These are phyloP conservation scores for Crematogaster levior DNA, from an alignment of 2,888 invertebrate genomes.

Conservation along the genomic window DNA sequence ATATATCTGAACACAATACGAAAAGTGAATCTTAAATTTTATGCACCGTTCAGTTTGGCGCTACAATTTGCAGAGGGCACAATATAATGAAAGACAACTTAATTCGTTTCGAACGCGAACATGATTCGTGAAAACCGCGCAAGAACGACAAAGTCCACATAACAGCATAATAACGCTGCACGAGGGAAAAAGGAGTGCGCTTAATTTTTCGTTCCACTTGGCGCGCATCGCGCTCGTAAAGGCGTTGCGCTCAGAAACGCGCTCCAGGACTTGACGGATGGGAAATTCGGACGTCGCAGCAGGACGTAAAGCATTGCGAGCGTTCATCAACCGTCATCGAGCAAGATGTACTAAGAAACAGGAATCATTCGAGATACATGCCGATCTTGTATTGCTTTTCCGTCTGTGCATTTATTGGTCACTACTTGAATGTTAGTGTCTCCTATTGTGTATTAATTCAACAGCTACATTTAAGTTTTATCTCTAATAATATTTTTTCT, in stretches of 20 bases:
- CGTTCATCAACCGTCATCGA: slow-evolving; percentile 43
- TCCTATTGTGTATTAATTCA: not conserved
- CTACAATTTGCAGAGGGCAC: slow-evolving; percentile 17
- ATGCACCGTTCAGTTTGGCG: slow-evolving; percentile 8
- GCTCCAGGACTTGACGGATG: slow-evolving; percentile 48
- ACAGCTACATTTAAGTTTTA: not conserved
- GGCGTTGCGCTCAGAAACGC: slow-evolving; percentile 51
- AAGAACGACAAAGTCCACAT: slow-evolving; percentile 49
- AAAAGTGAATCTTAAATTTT: slow-evolving; percentile 6
- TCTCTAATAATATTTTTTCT: not conserved
- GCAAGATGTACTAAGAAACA: slow-evolving; percentile 32
- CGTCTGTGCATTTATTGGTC: not conserved
- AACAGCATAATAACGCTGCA: slow-evolving; percentile 45
- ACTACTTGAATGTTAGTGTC: not conserved
- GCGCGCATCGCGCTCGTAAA: slow-evolving; percentile 54
- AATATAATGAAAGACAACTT: slow-evolving; percentile 45
- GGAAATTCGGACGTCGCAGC: slow-evolving; percentile 54
- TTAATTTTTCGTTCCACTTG: slow-evolving; percentile 56
- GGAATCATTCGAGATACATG: slow-evolving; percentile 5
- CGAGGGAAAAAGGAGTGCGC: slow-evolving; percentile 49
- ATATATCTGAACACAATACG: too few species aligned
- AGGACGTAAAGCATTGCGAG: slow-evolving; percentile 41
- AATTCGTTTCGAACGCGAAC: slow-evolving; percentile 45
- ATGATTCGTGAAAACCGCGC: slow-evolving; percentile 37
- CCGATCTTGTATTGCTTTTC: not conserved